Conservation (phyloP, 2,797 vertebrate genomes). For the Euthynnus affinis region DNA sequence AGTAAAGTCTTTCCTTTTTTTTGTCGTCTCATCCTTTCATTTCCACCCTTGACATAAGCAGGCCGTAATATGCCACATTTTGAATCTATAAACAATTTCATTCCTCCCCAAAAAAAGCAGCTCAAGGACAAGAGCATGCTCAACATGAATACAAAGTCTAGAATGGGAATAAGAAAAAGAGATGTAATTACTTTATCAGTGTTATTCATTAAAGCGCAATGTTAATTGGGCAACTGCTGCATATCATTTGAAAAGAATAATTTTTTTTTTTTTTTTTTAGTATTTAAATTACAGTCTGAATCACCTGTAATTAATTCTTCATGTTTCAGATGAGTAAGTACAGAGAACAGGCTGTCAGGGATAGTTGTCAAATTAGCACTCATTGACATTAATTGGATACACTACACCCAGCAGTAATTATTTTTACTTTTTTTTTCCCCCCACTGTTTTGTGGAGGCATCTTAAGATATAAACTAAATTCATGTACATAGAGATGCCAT, state of each 20-base stretch:
- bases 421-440: constrained; percentile 23
- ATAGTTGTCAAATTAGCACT: constrained; percentile 77
- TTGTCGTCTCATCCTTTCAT: constrained; percentile 17
- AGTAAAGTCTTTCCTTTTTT: constrained; percentile 3
- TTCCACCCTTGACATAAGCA: constrained; percentile 43
- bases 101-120: background rate
- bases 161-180: background rate
- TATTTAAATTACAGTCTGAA: constrained; percentile 66
- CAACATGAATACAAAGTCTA: background rate
- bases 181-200: constrained; percentile 3
- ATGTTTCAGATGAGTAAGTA: constrained; percentile 77
- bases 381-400: constrained; percentile 82
- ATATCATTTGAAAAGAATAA: constrained; percentile 53
- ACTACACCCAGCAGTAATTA: constrained; percentile 75
- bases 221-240: constrained; percentile 37
- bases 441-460: constrained; percentile 53
- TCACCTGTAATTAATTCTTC: constrained; percentile 76
- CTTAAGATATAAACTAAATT: constrained; percentile 62
- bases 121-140: background rate
- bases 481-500: constrained; percentile 58
- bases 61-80: constrained; percentile 28
- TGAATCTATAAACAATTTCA: constrained; percentile 39
- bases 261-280: constrained; percentile 49
- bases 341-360: constrained; percentile 69
- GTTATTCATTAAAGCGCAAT: constrained; percentile 18